A percentile compares a stretch with the other conserved stretches of the same genome.
Conservation (phyloP, 2,797 vertebrate species). For the Tangara arthus region DNA sequence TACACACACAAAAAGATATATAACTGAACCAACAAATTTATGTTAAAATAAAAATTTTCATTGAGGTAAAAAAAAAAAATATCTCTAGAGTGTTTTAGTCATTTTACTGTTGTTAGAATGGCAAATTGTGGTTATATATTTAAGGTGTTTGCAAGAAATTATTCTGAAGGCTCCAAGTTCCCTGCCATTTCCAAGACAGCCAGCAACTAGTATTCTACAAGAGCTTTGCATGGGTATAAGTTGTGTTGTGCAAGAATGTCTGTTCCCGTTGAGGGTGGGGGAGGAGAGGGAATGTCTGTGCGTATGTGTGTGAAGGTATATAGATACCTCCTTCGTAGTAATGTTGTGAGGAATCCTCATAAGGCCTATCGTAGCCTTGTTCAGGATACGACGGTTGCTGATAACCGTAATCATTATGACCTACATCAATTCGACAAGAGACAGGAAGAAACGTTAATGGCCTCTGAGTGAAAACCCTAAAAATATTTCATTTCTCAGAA, state of each 20-base stretch:
- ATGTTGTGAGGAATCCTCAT: slow-evolving; percentile 87
- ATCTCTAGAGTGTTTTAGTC: slow-evolving; percentile 75
- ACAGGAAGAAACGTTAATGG: slow-evolving; percentile 87
- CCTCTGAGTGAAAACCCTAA: slow-evolving; percentile 80
- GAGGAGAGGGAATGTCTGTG: slow-evolving; percentile 70
- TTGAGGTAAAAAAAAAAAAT: slow-evolving; percentile 39
- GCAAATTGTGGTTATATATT: slow-evolving; percentile 71
- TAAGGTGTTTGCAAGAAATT: slow-evolving; percentile 76
- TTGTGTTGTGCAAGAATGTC: slow-evolving; percentile 67
- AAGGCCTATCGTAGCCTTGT: slow-evolving; percentile 90
- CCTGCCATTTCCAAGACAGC: slow-evolving; percentile 74
- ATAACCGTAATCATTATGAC: slow-evolving; percentile 88
- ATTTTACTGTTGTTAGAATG: slow-evolving; percentile 81
- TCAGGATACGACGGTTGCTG: slow-evolving; percentile 87
- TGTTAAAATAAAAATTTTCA: slow-evolving; percentile 73
- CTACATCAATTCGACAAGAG: slow-evolving; percentile 86
- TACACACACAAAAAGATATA: slow-evolving; percentile 66
- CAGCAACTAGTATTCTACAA: slow-evolving; percentile 77
- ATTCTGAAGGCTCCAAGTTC: slow-evolving; percentile 65
- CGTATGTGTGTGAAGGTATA: slow-evolving; percentile 82
- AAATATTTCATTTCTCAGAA: slow-evolving; percentile 79
- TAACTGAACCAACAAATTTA: slow-evolving; percentile 69
- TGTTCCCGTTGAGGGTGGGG: slow-evolving; percentile 66
- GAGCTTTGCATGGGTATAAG: slow-evolving; percentile 74
- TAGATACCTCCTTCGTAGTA: slow-evolving; percentile 87